Percentiles rank a stretch among this genome's conserved stretches.
Conservation (phyloP, 1,140 invertebrate species). For the Drosophila nikananu region DNA sequence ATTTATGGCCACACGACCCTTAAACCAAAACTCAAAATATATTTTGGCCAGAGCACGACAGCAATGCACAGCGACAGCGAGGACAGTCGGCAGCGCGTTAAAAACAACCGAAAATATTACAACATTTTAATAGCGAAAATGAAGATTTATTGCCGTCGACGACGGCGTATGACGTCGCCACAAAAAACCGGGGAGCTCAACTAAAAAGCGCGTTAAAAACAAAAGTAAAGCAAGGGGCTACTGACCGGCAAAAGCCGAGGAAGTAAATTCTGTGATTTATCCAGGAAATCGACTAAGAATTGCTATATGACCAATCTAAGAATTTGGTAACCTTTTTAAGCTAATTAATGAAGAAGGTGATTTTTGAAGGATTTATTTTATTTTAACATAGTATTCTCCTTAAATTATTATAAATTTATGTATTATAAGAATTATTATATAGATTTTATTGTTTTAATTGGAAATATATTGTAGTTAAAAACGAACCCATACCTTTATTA, state of each 20-base stretch:
- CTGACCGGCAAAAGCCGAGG: constrained; percentile 34
- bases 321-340: no score
- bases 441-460: no score
- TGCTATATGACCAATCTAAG: neutral
- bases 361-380: no score
- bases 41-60: constrained; percentile 17
- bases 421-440: no score
- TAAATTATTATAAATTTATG: no score
- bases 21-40: constrained; percentile 64
- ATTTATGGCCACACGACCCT: constrained; percentile 58
- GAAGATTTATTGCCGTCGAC: constrained; percentile 78
- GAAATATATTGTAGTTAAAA: no score
- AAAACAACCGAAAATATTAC: constrained; percentile 75
- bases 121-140: constrained; percentile 82
- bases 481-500: neutral
- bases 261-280: constrained; percentile 10
- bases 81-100: constrained; percentile 69
- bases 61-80: constrained; percentile 32
- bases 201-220: constrained; percentile 57
- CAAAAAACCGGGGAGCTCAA: constrained; percentile 58
- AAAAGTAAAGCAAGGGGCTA: constrained; percentile 26
- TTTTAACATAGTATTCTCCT: no score
- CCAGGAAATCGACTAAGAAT: constrained; percentile 1
- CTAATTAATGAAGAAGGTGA: no score
- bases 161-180: constrained; percentile 46